Conservation (phyloP, 2,113 vertebrate species). For the Hypanus sabinus region DNA sequence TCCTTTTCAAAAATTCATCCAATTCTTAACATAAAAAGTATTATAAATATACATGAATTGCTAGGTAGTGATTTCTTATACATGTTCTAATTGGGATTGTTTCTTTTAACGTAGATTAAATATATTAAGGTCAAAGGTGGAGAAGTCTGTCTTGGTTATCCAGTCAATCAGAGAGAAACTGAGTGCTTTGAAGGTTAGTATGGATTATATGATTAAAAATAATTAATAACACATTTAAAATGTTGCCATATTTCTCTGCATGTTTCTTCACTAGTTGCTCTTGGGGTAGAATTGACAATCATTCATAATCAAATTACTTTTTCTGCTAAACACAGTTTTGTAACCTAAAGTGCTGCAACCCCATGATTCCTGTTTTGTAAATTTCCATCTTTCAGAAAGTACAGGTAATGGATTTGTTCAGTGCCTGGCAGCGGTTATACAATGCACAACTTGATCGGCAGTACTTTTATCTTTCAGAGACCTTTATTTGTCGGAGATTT, state of each 20-base stretch:
- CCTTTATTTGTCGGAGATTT: not conserved
- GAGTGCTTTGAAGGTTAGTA: slow-evolving; percentile 56
- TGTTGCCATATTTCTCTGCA: not conserved
- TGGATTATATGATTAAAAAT: not conserved
- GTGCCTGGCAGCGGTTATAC: not conserved
- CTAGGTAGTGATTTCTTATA: not conserved
- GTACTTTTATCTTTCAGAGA: not conserved
- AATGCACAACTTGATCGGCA: not conserved
- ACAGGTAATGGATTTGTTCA: not conserved
- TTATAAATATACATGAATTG: not conserved
- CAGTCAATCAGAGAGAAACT: slow-evolving; percentile 59
- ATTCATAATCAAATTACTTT: not conserved
- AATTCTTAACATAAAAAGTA: not conserved
- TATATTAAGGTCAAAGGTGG: slow-evolving; percentile 55
- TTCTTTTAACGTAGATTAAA: slow-evolving; percentile 55
- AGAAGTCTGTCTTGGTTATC: slow-evolving; percentile 55
- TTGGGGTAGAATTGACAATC: not conserved
- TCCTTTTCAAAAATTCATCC: not conserved
- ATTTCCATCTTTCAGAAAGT: not conserved
- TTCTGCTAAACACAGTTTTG: not conserved
- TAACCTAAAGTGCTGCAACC: not conserved
- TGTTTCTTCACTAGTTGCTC: not conserved
- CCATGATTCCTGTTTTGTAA: not conserved
- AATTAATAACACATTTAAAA: not conserved
- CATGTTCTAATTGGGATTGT: not conserved